phyloP scores from a whole-genome alignment of 2,888 invertebrate genomes.

The Poecilus cupreus region DNA sequence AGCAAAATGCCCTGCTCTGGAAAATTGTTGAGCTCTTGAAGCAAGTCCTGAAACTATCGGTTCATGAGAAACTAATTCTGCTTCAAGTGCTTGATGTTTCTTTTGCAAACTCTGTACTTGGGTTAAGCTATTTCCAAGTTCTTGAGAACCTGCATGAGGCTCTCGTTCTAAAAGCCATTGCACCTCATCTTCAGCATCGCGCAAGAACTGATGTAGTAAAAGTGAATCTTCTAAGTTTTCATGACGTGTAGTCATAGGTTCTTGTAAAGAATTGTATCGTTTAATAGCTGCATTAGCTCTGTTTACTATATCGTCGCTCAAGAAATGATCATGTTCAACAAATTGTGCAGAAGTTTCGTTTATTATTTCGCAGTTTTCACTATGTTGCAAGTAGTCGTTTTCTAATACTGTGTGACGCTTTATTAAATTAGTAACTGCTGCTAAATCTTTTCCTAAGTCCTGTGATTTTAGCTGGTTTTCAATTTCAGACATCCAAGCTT shows the following conservation, averaged over 20 bases:
- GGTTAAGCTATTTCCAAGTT: slow-evolving; percentile 77
- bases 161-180: slow-evolving; percentile 92
- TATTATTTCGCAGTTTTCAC: slow-evolving; percentile 86
- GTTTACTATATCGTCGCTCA: slow-evolving; percentile 89
- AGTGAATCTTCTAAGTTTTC: slow-evolving; percentile 95
- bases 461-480: slow-evolving; percentile 83
- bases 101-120: slow-evolving; percentile 93
- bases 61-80: slow-evolving; percentile 91
- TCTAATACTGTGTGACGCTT: slow-evolving; percentile 90
- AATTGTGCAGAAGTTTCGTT: slow-evolving; percentile 88
- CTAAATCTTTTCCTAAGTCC: slow-evolving; percentile 91
- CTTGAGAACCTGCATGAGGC: slow-evolving; percentile 81
- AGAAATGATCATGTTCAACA: slow-evolving; percentile 88
- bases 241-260: slow-evolving; percentile 91
- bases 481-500: slow-evolving; percentile 93
- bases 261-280: slow-evolving; percentile 86
- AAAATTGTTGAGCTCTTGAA: slow-evolving; percentile 84
- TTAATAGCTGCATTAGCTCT: slow-evolving; percentile 81
- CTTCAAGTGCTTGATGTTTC: slow-evolving; percentile 94
- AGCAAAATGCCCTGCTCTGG: slow-evolving; percentile 91
- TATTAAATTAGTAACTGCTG: slow-evolving; percentile 88
- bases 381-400: slow-evolving; percentile 88
- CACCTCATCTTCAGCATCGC: slow-evolving; percentile 94
- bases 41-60: slow-evolving; percentile 85
- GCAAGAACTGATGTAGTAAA: slow-evolving; percentile 89